Evolutionary conservation across 2,888 invertebrate genomes (phyloP).

Genomic region (Hydroisotoma schaefferi): DNA sequence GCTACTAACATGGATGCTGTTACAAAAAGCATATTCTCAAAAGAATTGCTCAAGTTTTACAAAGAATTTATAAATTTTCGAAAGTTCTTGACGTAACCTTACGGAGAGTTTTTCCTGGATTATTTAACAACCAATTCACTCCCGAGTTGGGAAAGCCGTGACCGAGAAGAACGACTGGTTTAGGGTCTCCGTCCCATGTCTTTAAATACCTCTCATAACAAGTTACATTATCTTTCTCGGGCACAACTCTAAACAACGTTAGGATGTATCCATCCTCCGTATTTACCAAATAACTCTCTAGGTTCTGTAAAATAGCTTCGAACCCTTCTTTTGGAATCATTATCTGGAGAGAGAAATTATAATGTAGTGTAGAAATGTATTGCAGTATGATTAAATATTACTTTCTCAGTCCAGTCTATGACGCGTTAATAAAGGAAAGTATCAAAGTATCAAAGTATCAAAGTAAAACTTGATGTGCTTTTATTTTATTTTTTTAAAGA

Average conservation of each 20-base stretch:
- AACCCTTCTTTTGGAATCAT: too few species aligned
- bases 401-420: too few species aligned
- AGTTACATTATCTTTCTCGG: background rate
- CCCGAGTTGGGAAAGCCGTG: background rate
- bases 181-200: too few species aligned
- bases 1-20: background rate
- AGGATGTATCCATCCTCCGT: slow-evolving; percentile 14
- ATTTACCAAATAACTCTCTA: background rate
- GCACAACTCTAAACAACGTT: background rate
- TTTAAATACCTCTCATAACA: too few species aligned
- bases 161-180: background rate
- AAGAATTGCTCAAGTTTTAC: background rate
- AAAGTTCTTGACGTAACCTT: background rate
- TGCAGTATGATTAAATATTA: too few species aligned
- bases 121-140: background rate
- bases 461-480: too few species aligned
- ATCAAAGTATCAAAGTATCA: too few species aligned
- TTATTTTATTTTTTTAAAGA: too few species aligned
- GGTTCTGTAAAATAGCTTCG: too few species aligned
- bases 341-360: too few species aligned
- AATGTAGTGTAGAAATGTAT: too few species aligned
- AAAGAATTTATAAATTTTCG: background rate
- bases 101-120: slow-evolving; percentile 1
- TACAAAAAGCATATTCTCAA: background rate
- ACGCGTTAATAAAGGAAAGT: too few species aligned